Base-by-base conservation (phyloP, 2,797 vertebrate species). In the Epinephelus awoara region DNA sequence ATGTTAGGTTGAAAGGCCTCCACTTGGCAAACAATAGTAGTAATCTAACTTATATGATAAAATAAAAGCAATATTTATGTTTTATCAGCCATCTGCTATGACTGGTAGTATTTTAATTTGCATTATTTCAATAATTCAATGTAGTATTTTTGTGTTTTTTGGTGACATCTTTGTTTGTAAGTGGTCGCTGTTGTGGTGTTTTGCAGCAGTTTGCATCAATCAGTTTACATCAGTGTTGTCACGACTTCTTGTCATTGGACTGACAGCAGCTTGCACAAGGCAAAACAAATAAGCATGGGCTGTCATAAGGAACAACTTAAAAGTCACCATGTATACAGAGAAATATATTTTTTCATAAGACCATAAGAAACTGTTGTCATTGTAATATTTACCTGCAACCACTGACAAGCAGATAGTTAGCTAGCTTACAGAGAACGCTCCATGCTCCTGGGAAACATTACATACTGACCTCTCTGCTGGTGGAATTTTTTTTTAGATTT, bases 261-360 rank as follows among this genome's bases (percentile, higher is more conserved):
- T 46, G 77, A 79, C 46, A 34, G 75, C 65, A 76, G 59, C 72
- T 81, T 84, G 63, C 47, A 49, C 27, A 56, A 0, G 61, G 44
- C 75, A 88, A 61, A 79, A 77, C 75, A 70, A 76, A 72, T 75
- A 68, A 66, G 15, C 58, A 54, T 10, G 14, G 29, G 71, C 58
- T 80, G 15, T 78, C 54, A 25, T 44, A 14, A 67, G 29, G 14
- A 54, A 57, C 55, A 55, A 29, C 38, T 15, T 21, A 21, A n/a
- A 0, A n/a, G 5, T 51, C 47, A 69, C 7, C 9, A 0, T 29
- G 34, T 21, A 4, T 21, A 29, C 10, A 67, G 9, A 59, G 14
- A 18, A 42, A 58, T 47, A 23, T 29, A 40, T 18, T 21, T 8
- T 18, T 21, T 8, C 2, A 51, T 19, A 11, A 42, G 27, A 42